These are phyloP conservation scores for Catocala sponsa DNA, from an alignment of 2,888 invertebrate genomes.

Conservation along the genomic window DNA sequence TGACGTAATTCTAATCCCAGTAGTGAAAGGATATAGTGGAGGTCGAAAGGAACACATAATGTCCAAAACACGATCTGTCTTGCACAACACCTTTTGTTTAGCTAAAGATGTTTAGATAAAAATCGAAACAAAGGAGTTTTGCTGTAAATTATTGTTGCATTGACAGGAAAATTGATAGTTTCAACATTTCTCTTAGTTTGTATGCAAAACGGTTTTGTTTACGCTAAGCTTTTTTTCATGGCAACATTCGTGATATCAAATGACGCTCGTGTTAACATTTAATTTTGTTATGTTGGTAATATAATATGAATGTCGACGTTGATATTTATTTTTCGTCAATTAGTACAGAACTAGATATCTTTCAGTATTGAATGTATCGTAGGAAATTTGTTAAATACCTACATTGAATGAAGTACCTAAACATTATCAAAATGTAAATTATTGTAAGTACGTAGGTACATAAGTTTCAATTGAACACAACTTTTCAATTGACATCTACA, in stretches of 20 bases:
- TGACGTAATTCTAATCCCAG: slow-evolving; percentile 55
- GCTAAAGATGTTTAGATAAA: slow-evolving; percentile 52
- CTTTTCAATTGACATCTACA: too few species aligned
- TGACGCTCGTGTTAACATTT: too few species aligned
- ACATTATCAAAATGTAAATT: too few species aligned
- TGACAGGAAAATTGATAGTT: slow-evolving; percentile 54
- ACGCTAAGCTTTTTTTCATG: not conserved
- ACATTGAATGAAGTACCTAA: too few species aligned
- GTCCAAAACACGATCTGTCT: slow-evolving; percentile 61
- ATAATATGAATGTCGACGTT: not conserved
- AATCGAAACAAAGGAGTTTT: slow-evolving; percentile 40
- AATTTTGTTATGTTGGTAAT: too few species aligned
- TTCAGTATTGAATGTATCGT: too few species aligned
- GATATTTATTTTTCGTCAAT: slow-evolving; percentile 6
- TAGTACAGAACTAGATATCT: too few species aligned
- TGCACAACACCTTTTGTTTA: slow-evolving; percentile 56
- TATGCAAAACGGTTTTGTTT: not conserved
- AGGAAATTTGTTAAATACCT: too few species aligned
- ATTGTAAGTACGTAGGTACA: too few species aligned
- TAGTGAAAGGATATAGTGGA: slow-evolving; percentile 62
- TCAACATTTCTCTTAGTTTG: slow-evolving; percentile 27
- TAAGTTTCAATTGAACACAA: too few species aligned
- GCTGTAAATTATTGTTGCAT: slow-evolving; percentile 32
- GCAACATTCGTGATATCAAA: not conserved
- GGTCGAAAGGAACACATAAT: slow-evolving; percentile 56